Conservation (phyloP, 2,888 invertebrate species). For the Lordiphosa fenestrarum region DNA sequence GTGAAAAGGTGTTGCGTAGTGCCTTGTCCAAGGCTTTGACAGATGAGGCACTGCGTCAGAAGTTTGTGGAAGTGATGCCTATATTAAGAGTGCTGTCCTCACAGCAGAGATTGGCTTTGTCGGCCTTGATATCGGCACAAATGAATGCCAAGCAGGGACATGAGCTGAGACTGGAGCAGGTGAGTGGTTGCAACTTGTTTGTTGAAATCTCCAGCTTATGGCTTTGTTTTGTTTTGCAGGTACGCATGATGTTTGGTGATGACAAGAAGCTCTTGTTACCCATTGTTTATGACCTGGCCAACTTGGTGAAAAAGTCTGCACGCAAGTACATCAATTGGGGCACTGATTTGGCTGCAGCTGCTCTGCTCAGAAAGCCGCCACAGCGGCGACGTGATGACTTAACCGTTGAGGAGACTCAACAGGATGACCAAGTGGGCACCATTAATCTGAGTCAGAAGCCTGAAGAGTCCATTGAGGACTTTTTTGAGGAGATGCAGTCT, state of each 20-base stretch:
- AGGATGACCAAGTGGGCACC: slow-evolving; percentile 51
- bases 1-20: slow-evolving; percentile 82
- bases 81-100: slow-evolving; percentile 84
- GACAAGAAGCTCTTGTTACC: slow-evolving; percentile 84
- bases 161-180: slow-evolving; percentile 83
- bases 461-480: slow-evolving; percentile 62
- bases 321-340: slow-evolving; percentile 66
- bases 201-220: no score
- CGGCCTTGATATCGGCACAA: slow-evolving; percentile 84
- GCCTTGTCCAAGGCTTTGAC: slow-evolving; percentile 83
- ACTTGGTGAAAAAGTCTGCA: slow-evolving; percentile 82
- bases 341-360: slow-evolving; percentile 40
- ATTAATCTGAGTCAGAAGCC: slow-evolving; percentile 36
- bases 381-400: slow-evolving; percentile 56
- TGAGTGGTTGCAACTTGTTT: slow-evolving; percentile 55
- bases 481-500: slow-evolving; percentile 65
- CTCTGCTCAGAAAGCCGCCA: slow-evolving; percentile 33
- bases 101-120: slow-evolving; percentile 83
- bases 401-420: slow-evolving; percentile 40
- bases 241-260: slow-evolving; percentile 83
- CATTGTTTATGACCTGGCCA: slow-evolving; percentile 85
- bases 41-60: slow-evolving; percentile 83
- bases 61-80: slow-evolving; percentile 84
- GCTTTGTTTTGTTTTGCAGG: slow-evolving; percentile 75
- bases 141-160: slow-evolving; percentile 82